These are phyloP conservation scores for Agrotis segetum DNA, from an alignment of 2,888 invertebrate genomes.

Conservation along the genomic window DNA sequence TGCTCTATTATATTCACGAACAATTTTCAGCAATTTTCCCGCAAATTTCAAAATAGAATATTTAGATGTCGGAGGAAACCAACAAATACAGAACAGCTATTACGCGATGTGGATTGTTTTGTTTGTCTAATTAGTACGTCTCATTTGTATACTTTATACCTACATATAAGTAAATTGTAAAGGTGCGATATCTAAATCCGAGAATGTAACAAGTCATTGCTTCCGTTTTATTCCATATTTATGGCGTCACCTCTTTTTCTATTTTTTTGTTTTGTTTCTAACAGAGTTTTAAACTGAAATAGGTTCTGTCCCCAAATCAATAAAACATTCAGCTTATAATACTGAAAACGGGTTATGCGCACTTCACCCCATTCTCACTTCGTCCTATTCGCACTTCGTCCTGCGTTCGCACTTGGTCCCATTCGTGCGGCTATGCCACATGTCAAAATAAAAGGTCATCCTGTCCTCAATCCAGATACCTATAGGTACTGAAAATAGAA, in stretches of 20 bases:
- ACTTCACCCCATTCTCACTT: no score
- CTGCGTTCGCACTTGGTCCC: no score
- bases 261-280: background rate
- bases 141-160: conserved; percentile 31
- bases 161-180: conserved; percentile 1
- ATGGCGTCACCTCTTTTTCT: background rate
- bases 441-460: background rate
- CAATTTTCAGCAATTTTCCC: conserved; percentile 1
- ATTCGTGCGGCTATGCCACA: no score
- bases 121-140: conserved; percentile 41
- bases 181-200: background rate
- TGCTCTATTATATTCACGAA: no score
- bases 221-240: background rate
- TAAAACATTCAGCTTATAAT: background rate
- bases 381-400: no score
- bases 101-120: background rate
- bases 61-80: background rate
- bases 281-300: background rate
- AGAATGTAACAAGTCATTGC: background rate
- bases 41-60: background rate
- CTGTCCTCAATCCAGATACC: background rate
- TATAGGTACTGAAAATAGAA: conserved; percentile 26
- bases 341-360: background rate
- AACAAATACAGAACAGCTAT: conserved; percentile 16
- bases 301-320: background rate